Conservation (phyloP, 2,113 vertebrate genomes). For the Motacilla tschutschensis region DNA sequence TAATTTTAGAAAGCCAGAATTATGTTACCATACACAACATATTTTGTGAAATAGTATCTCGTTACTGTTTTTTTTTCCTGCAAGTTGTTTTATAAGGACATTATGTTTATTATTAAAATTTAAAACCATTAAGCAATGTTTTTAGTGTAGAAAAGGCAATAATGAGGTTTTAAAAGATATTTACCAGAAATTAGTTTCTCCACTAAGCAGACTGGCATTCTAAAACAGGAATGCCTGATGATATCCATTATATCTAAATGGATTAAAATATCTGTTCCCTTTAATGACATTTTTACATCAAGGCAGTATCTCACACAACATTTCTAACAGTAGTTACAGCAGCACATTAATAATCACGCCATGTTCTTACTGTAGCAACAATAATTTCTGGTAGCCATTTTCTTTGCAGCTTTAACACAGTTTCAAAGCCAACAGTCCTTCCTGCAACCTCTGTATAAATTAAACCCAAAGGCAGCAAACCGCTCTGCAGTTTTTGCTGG, state of each 20-base stretch:
- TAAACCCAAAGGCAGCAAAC: conserved; percentile 14
- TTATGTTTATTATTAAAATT: not conserved
- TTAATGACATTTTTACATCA: not conserved
- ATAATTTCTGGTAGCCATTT: conserved; percentile 58
- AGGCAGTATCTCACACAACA: not conserved
- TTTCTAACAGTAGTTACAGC: not conserved
- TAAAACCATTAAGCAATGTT: not conserved
- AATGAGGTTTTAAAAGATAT: not conserved
- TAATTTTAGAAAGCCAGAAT: not conserved
- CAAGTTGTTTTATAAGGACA: not conserved
- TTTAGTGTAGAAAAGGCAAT: not conserved
- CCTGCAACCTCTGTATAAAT: conserved; percentile 15
- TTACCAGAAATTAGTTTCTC: not conserved
- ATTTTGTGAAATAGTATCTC: not conserved
- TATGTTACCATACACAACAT: not conserved
- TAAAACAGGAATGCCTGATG: not conserved
- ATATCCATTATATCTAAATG: not conserved
- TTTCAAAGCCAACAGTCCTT: not conserved
- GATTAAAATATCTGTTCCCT: not conserved
- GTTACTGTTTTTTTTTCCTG: rapidly evolving
- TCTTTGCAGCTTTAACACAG: conserved; percentile 38
- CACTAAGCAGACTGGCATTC: not conserved
- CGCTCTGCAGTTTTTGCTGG: not conserved
- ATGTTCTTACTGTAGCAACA: conserved; percentile 53
- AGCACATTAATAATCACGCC: conserved; percentile 28